Conservation (phyloP, 2,888 invertebrate species). For the Nudaria mundana region DNA sequence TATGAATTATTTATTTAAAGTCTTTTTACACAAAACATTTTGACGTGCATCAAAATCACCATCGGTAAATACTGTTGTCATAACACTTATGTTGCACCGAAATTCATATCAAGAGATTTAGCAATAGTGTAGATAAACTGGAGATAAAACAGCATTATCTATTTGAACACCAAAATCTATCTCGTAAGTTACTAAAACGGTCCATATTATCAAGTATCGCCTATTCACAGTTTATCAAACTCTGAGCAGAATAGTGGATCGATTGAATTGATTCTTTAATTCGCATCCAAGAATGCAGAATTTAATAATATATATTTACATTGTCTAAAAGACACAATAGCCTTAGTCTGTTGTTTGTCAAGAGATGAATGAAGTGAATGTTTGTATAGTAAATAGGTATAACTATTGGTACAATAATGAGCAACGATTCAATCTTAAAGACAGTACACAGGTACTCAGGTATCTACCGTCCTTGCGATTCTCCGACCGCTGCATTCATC, state of each 20-base stretch:
- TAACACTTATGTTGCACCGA: conserved; percentile 29
- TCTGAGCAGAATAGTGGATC: conserved; percentile 5
- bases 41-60: neutral
- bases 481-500: neutral
- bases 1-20: conserved; percentile 4
- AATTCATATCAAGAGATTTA: conserved; percentile 36
- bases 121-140: conserved; percentile 51
- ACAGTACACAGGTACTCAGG: no score
- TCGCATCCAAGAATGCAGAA: conserved; percentile 17
- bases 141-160: conserved; percentile 56
- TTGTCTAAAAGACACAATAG: conserved; percentile 18
- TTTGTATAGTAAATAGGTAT: neutral
- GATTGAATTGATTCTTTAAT: conserved; percentile 13
- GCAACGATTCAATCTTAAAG: neutral
- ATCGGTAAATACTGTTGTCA: conserved; percentile 24
- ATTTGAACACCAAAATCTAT: conserved; percentile 47
- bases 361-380: conserved; percentile 6
- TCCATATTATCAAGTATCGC: no score
- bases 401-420: neutral
- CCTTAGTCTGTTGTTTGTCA: conserved; percentile 21
- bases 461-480: neutral
- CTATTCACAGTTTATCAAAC: no score
- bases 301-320: conserved; percentile 21
- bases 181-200: conserved; percentile 42
- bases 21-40: conserved; percentile 19